Evolutionary conservation across 2,797 vertebrate species (phyloP), one percentile per base, ranked within the genome.

Genomic region (Acanthurus tractus): DNA sequence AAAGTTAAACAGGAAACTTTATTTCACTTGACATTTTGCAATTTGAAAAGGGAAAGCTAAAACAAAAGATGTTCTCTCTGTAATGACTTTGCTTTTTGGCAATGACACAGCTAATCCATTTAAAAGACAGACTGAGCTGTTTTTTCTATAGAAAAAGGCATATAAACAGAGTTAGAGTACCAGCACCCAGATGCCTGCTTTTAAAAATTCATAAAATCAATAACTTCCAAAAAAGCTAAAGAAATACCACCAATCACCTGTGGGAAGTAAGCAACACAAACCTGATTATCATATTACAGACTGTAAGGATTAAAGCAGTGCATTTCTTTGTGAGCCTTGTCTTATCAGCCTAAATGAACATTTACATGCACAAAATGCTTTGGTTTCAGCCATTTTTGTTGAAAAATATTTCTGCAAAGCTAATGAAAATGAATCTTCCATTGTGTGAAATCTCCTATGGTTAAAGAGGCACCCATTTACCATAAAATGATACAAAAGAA

Each of bases 71-170:
- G 4, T 34, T 7, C 13, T 57, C 15, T 71, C 36, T 59, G 14
- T 10, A 11, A 38, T n/a, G 18, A 50, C 69, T 61, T 44, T 81
- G 46, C 52, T 48, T 14, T 62, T 74, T 74, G 42, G 46, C 45
- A 62, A 23, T 52, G 36, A 36, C 40, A 62, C 18, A 25, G 52
- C 61, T 53, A 45, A 67, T 81, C 20, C 22, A 48, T 73, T 73
- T 58, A 49, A 63, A 45, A 69, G 40, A 66, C 34, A 70, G 22
- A 59, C 18, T 70, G 44, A 74, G 29, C 53, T 59, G 20, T 23
- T 61, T 34, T 29, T 34, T 34, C n/a, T 48, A 70, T 70, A 57
- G 3, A 52, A 69, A 20, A 14, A 44, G 15, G 0, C n/a, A 17
- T 10, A 15, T 40, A 72, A 56, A 65, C 29, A 22, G 20, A 57